Evolutionary conservation across 2,888 invertebrate species (phyloP).

Genomic region (Theretra japonica): DNA sequence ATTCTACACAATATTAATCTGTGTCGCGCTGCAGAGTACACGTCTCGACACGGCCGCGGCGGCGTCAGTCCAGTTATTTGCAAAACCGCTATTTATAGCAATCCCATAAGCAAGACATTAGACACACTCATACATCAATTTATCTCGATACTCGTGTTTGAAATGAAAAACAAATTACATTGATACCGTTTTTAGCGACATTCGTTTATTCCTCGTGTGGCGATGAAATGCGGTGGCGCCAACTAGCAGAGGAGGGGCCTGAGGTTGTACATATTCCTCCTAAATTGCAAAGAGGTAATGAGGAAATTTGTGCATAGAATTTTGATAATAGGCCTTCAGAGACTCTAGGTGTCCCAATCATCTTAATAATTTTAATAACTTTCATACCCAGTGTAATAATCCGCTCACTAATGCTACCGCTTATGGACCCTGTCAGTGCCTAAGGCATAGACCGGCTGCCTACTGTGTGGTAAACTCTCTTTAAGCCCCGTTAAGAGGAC

Average conservation of each 20-base stretch:
- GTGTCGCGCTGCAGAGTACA: constrained; percentile 58
- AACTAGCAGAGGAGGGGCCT: background rate
- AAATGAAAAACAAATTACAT: constrained; percentile 26
- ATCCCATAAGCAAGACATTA: constrained; percentile 71
- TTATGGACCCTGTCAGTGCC: no score
- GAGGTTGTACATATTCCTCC: background rate
- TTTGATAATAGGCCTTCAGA: no score
- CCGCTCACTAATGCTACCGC: no score
- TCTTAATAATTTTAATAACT: no score
- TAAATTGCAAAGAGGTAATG: background rate
- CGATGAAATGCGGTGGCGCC: background rate
- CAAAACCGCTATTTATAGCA: constrained; percentile 81
- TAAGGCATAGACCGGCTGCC: no score
- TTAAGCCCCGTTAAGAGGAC: no score
- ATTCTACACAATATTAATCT: constrained; percentile 42
- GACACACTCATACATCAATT: constrained; percentile 52
- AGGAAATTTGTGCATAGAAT: background rate
- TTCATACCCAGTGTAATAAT: no score
- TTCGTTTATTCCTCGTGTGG: background rate
- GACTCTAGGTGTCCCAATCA: no score
- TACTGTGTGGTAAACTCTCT: no score
- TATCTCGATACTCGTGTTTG: constrained; percentile 33
- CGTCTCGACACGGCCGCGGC: constrained; percentile 65
- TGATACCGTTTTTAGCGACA: constrained; percentile 16
- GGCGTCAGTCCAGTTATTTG: constrained; percentile 79